Evolutionary conservation across 2,797 vertebrate genomes (phyloP), one percentile per base, ranked within the genome.

Genomic region (Allobates femoralis): DNA sequence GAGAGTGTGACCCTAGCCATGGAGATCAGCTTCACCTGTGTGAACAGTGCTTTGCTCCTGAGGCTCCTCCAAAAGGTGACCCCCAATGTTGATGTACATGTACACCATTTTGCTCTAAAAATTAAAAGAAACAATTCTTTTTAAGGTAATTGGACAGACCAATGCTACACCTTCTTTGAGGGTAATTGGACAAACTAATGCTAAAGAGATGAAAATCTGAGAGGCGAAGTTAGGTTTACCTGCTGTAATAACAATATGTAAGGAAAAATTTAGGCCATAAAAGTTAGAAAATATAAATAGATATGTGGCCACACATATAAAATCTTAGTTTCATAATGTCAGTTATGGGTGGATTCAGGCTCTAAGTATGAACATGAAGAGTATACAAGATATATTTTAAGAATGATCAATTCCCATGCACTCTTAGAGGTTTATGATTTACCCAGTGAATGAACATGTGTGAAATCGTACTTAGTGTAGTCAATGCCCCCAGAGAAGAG

Each of bases 401-500:
- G 67, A 71, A 41, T 41, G 11, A 71, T 41, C 67, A n/a, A 14
- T 50, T 73, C 34, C 37, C 23, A 11, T 21, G 11, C 69, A 41
- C n/a, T 50, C 46, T 41, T 74, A 37, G 66, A 8, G 66, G 8
- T 0, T 71, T 71, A 41, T 46, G 34, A n/a, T 19, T 82, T 82
- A 37, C 21, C 56, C 66, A 71, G n/a, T 71, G 51, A 71, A 53
- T 34, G 32, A 83, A 56, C 41, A 84, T 37, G 46, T 78, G 74
- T 78, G 62, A 69, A 66, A 66, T 66, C 21, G 18, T 64, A 34
- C 60, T 56, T 77, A 66, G 77, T 83, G 21, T 30, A 74, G 34
- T 28, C n/a, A 81, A 81, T 62, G 53, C 78, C 78, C 85, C 67
- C 37, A 64, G 78, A 30, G 69, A 81, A 56, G 53, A 30, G 67